Percentiles rank a stretch among this genome's conserved stretches.
phyloP scores from a whole-genome alignment of 2,113 vertebrate genomes.

The Poeciliopsis turrubarensis region DNA sequence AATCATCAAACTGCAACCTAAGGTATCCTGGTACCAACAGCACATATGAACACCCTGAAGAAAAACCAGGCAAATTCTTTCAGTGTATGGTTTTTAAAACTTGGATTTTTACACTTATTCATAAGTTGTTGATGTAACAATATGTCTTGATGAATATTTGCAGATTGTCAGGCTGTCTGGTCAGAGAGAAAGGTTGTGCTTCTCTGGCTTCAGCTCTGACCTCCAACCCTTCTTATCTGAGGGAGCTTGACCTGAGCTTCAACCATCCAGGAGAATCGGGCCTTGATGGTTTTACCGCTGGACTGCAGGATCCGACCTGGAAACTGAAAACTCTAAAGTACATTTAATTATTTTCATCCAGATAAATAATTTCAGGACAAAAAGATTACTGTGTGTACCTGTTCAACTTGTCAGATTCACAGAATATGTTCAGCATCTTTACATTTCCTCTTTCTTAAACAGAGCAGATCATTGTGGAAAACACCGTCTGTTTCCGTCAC shows the following conservation, averaged over 20 bases:
- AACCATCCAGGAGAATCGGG: neutral
- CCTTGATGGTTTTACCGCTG: neutral
- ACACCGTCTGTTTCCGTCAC: constrained; percentile 13
- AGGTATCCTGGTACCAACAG: no score
- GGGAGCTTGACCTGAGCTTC: no score
- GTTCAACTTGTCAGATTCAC: no score
- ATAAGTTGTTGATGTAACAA: neutral
- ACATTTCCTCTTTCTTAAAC: neutral
- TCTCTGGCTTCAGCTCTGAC: no score
- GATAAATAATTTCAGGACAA: neutral
- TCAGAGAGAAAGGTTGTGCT: neutral
- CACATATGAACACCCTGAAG: neutral
- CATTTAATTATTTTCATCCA: neutral
- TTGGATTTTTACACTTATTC: neutral
- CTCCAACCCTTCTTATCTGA: no score
- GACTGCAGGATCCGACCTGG: constrained; percentile 1
- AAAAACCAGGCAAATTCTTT: neutral
- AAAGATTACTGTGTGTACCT: neutral
- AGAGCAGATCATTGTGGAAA: constrained; percentile 39
- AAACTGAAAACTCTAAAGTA: constrained; percentile 49
- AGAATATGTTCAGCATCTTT: neutral
- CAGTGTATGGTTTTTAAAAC: neutral
- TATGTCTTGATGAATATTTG: neutral
- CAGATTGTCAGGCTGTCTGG: constrained; percentile 42
- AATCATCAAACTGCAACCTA: no score